A percentile compares a stretch with the other conserved stretches of the same genome.
phyloP scores from a whole-genome alignment of 2,888 invertebrate species.

The Stenolophus ochropezus region DNA sequence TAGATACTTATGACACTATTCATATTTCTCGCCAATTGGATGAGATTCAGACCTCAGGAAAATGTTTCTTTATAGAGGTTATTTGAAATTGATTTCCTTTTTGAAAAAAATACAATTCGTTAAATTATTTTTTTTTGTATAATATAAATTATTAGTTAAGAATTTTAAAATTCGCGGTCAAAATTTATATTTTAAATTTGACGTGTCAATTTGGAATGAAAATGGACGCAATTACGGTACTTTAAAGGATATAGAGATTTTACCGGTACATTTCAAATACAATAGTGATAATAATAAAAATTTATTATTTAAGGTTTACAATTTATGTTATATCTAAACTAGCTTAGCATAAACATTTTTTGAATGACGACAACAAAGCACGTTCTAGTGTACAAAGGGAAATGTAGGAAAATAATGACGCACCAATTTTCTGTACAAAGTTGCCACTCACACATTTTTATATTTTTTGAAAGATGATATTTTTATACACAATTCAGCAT shows the following conservation, averaged over 20 bases:
- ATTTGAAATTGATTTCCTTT: not conserved
- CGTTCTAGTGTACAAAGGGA: constrained; percentile 58
- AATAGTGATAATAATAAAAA: constrained; percentile 55
- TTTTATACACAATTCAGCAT: constrained; percentile 53
- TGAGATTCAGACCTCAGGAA: too few relatives aligned
- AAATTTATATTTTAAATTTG: too few relatives aligned
- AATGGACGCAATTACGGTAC: too few relatives aligned
- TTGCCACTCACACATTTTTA: constrained; percentile 57
- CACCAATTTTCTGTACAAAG: constrained; percentile 59
- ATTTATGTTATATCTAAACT: constrained; percentile 59
- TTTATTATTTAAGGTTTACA: constrained; percentile 60
- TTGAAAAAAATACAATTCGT: constrained; percentile 6
- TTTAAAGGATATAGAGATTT: too few relatives aligned
- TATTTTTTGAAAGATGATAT: constrained; percentile 50
- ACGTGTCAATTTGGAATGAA: too few relatives aligned
- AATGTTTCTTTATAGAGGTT: too few relatives aligned
- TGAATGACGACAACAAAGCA: constrained; percentile 59
- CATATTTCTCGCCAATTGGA: too few relatives aligned
- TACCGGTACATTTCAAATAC: not conserved
- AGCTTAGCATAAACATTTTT: constrained; percentile 59
- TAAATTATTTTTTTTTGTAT: too few relatives aligned
- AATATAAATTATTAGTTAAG: too few relatives aligned
- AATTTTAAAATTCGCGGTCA: too few relatives aligned
- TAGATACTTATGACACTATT: too few relatives aligned
- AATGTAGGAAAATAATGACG: constrained; percentile 59